Base-by-base conservation (phyloP, 2,888 invertebrate species). In the Ypsolopha scabrella region DNA sequence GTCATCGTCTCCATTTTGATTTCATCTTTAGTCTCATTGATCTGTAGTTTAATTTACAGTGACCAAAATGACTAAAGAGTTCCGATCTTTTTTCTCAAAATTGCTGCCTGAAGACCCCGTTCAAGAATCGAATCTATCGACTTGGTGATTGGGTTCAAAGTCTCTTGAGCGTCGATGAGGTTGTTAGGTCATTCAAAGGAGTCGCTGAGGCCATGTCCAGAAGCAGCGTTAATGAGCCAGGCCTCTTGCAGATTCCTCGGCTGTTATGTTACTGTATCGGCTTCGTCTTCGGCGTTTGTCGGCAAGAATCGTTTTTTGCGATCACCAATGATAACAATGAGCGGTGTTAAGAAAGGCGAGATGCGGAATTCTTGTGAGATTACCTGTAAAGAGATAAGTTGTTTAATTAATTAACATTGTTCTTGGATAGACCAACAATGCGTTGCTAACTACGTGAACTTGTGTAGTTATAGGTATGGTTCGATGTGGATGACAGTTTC, bases 141-240 rank as follows among this genome's bases (percentile, higher is more conserved):
- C 13, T 8, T 10, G 13, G 46, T 6, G 7, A 7, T 6, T 34
- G n/a, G 34, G 46, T 43, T 14, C 13, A 24, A 43, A 43, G n/a
- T 43, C 6, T 9, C 9, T 34, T 47, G 34, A 13, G 36, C 37
- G 35, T 36, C 38, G 24, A 3, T 8, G 6, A 36, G 38, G 33
- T 9, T 24, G 24, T 9, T 24, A 33, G 11, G 36, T 47, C 10
- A 37, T 47, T 35, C 24, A 7, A 36, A 11, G 13, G 36, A 49
- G 33, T 13, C 53, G 53, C 55, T 38, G 50, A 52, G 54, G 64
- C 57, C 61, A 54, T 51, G 43, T 24, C 13, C 43, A 58, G 61
- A 64, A 69, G 75, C 75, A 77, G 82, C 82, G 83, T 81, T 86
- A 86, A 85, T 86, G 85, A 86, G 85, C 74, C 67, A 63, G 67